Percentiles rank a stretch among this genome's conserved stretches.
Evolutionary conservation across 2,797 vertebrate genomes (phyloP).

Genomic region (Gorsachius magnificus): DNA sequence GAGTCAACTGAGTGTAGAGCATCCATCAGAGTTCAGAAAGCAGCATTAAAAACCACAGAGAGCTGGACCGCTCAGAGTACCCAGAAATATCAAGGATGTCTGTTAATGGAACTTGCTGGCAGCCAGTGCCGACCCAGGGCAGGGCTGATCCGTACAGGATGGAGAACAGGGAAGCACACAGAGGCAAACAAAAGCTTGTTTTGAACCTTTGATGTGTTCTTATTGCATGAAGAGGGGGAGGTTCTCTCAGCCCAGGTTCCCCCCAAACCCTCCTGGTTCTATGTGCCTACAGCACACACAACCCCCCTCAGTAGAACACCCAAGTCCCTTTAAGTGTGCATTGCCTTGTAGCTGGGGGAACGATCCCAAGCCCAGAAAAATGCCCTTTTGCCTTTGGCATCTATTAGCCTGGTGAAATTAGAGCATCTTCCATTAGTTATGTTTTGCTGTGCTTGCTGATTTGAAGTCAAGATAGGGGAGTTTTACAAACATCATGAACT

Average conservation of each 20-base stretch:
- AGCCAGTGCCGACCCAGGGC: not conserved
- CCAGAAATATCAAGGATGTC: not conserved
- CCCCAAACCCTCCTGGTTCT: not conserved
- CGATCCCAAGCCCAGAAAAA: not conserved
- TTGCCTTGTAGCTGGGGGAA: not conserved
- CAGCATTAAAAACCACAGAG: constrained; percentile 37
- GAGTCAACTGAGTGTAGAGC: not conserved
- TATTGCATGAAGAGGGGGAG: not conserved
- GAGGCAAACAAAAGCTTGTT: not conserved
- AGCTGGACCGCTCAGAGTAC: not conserved
- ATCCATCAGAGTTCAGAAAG: not conserved
- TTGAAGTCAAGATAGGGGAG: not conserved
- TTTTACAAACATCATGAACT: not conserved
- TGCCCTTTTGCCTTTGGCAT: not conserved
- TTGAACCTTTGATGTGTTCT: not conserved
- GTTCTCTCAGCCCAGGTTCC: not conserved
- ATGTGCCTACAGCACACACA: not conserved
- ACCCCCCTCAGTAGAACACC: no score
- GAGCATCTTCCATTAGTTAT: not conserved
- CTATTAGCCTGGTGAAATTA: not conserved
- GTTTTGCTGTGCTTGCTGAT: not conserved
- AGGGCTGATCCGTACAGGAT: not conserved
- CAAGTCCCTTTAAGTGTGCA: rapidly evolving
- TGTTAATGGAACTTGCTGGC: constrained; percentile 7
- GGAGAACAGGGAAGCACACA: not conserved